Conservation (phyloP, 1,140 invertebrate species). For the Eupristina koningsbergeri region DNA sequence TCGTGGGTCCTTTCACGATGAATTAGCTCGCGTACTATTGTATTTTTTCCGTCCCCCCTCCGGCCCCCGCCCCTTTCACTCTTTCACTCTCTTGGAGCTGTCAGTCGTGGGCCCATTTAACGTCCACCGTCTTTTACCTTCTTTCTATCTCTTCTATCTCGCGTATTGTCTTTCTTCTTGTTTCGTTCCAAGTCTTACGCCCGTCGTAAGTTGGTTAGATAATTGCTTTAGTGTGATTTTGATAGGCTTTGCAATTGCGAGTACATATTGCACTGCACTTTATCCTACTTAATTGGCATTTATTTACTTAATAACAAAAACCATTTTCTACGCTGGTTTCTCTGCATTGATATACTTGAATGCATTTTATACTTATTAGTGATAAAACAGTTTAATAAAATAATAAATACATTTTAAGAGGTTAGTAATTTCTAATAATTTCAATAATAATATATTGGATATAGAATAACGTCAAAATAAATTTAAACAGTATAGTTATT, state of each 20-base stretch:
- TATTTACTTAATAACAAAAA: not conserved
- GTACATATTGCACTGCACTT: not conserved
- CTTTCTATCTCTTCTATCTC: slow-evolving; percentile 17
- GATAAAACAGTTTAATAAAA: not conserved
- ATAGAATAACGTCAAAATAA: too few species aligned
- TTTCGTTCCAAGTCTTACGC: not conserved
- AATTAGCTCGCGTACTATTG: slow-evolving; percentile 62
- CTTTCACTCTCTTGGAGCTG: slow-evolving; percentile 19
- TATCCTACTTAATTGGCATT: not conserved
- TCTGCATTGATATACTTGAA: not conserved
- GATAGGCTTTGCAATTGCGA: slow-evolving; percentile 7
- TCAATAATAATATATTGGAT: too few species aligned
- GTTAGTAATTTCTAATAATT: not conserved
- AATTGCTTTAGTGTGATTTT: slow-evolving; percentile 43
- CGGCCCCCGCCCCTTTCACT: slow-evolving; percentile 39
- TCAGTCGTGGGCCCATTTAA: slow-evolving; percentile 30
- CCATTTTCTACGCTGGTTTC: not conserved
- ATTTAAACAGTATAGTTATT: too few species aligned
- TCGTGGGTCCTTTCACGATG: slow-evolving; percentile 61
- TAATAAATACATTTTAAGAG: not conserved
- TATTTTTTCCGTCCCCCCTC: slow-evolving; percentile 61
- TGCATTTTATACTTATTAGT: not conserved
- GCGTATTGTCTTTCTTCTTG: not conserved
- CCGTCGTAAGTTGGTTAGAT: slow-evolving; percentile 43
- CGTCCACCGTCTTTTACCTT: not conserved